Evolutionary conservation across 2,113 vertebrate genomes (phyloP), one percentile per base, ranked within the genome.

Genomic region (Labeo catla): DNA sequence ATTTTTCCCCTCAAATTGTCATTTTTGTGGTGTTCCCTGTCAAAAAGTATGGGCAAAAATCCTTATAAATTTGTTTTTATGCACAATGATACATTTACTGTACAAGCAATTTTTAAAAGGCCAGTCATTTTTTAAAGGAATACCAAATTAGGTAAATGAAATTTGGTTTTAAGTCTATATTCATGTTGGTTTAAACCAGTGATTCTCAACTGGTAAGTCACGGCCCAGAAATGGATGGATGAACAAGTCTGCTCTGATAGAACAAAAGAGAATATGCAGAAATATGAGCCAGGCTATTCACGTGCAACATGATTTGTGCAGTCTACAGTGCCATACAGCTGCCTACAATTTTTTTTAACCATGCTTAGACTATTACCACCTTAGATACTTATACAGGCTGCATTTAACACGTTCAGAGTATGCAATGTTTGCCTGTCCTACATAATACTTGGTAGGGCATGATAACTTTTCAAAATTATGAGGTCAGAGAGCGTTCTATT

Each of bases 401-500:
- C 8, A 78, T 78, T 78, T 78, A 78, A 78, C 57, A 16, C 6
- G 6, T 54, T 36, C 8, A 4, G 50, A 59, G 52, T 16, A 78
- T 47, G 21, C 39, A 49, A 49, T 47, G 43, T 81, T 78, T 54
- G 49, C 13, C 43, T 81, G 79, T 61, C 59, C 79, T 83, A 70
- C 28, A 82, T 70, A 70, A 52, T 82, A 11, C 47, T 13, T 47
- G 36, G 39, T 65, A 66, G 45, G 80, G 61, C 80, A 52, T n/a
- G 16, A 70, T 70, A 54, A 70, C 81, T 83, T 70, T 70, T 83
- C 28, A 70, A 54, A 54, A 83, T 70, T 2, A 54, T 39, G 65
- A 70, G 65, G 81, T 68, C 81, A 52, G 23, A 83, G 80, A 52
- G 34, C 65, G 11, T 70, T 82, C 19, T 80, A 21, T 81, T 50